Percentiles rank a stretch among this genome's conserved stretches.
Evolutionary conservation across 2,113 vertebrate genomes (phyloP).

Genomic region (Elephantulus edwardii): DNA sequence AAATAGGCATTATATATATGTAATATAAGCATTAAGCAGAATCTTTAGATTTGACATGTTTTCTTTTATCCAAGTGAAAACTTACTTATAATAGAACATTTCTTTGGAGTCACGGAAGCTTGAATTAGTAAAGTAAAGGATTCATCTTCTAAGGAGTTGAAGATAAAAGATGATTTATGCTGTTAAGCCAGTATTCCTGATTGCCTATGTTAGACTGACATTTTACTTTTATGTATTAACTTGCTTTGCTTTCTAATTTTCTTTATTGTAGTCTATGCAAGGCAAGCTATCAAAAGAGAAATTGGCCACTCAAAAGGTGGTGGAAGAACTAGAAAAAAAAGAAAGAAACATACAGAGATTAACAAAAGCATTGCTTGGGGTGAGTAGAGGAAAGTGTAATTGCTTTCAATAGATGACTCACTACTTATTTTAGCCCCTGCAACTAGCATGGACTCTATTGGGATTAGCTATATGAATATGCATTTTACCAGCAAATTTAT

Average conservation of each 20-base stretch:
- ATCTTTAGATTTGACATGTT: conserved; percentile 10
- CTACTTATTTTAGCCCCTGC: neutral
- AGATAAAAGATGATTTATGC: neutral
- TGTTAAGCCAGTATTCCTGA: neutral
- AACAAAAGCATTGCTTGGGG: conserved; percentile 85
- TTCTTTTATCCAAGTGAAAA: neutral
- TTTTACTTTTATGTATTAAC: conserved; percentile 2
- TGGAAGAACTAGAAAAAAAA: conserved; percentile 85
- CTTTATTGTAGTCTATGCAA: conserved; percentile 84
- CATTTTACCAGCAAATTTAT: neutral
- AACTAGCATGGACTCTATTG: neutral
- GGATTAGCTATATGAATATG: neutral
- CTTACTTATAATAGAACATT: too few relatives aligned
- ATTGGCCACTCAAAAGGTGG: conserved; percentile 82
- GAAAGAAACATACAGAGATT: conserved; percentile 82
- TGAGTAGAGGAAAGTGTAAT: conserved; percentile 77
- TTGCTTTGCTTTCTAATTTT: conserved; percentile 49
- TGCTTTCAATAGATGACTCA: neutral
- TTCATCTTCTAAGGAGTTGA: neutral
- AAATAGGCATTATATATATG: neutral
- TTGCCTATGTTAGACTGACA: neutral
- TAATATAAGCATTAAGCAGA: neutral
- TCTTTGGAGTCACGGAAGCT: neutral
- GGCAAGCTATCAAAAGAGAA: conserved; percentile 87
- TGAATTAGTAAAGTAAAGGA: neutral